Conservation (phyloP, 2,888 invertebrate species). For the Synergus umbraculus region DNA sequence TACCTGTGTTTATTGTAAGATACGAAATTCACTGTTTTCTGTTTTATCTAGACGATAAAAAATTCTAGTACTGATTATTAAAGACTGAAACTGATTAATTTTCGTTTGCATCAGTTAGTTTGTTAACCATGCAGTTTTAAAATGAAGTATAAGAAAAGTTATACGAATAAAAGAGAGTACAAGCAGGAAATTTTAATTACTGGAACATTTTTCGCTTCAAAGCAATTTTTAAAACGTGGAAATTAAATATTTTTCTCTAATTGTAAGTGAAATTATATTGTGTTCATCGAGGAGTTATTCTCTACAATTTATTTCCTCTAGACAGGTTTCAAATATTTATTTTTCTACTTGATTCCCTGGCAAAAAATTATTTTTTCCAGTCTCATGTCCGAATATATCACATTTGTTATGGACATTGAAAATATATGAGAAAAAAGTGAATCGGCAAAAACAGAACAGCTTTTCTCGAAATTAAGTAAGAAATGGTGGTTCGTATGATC, state of each 20-base stretch:
- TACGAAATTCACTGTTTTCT: neutral
- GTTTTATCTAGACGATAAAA: neutral
- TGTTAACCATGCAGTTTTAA: no score
- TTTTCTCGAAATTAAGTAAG: neutral
- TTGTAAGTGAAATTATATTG: neutral
- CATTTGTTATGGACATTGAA: neutral
- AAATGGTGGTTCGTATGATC: neutral
- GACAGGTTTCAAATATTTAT: neutral
- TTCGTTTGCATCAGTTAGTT: no score
- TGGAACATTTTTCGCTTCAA: neutral
- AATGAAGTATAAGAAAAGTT: neutral
- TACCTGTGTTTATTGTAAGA: neutral
- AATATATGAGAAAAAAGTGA: neutral
- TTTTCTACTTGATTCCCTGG: neutral
- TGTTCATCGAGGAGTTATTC: neutral
- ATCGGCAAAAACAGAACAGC: neutral
- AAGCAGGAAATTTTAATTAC: neutral
- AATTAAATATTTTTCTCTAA: neutral
- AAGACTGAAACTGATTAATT: no score
- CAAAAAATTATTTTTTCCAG: neutral
- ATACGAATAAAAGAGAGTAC: neutral
- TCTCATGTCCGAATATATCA: neutral
- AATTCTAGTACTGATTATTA: no score
- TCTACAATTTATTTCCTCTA: neutral
- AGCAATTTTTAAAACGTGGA: neutral